phyloP scores from a whole-genome alignment of 2,797 vertebrate genomes.

The Sternarchorhynchus goeldii region DNA sequence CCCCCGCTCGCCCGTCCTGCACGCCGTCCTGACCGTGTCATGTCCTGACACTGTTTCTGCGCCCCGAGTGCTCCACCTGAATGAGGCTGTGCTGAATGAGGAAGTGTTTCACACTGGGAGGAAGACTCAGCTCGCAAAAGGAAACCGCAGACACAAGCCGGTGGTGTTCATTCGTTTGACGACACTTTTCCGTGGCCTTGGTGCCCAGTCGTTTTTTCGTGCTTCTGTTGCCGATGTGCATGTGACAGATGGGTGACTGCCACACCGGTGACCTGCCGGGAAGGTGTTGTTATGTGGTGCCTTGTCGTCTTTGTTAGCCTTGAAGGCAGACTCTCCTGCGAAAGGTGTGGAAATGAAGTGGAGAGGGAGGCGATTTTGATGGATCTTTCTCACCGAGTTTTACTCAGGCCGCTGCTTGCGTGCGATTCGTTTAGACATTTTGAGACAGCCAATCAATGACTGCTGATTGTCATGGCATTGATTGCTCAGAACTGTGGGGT shows the following conservation, averaged over 20 bases:
- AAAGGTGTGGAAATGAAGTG: not conserved
- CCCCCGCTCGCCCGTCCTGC: not conserved
- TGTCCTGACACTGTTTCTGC: conserved; percentile 13
- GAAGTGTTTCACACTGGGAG: not conserved
- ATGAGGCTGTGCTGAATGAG: not conserved
- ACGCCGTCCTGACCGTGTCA: not conserved
- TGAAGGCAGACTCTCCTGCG: not conserved
- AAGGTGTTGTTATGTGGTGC: not conserved
- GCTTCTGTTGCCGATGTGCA: not conserved
- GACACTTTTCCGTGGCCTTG: not conserved
- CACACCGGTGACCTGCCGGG: not conserved
- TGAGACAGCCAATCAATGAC: not conserved
- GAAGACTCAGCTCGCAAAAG: not conserved
- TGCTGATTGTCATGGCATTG: not conserved
- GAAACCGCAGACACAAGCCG: not conserved
- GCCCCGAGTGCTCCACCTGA: not conserved
- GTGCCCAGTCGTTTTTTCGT: not conserved
- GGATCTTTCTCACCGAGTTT: not conserved
- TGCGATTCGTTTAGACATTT: not conserved
- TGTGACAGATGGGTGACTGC: not conserved
- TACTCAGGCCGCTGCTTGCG: not conserved
- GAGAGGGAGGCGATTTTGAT: not conserved
- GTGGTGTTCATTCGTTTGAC: conserved; percentile 2
- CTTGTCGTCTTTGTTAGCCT: not conserved
- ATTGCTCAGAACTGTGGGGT: not conserved